Conservation (phyloP, 2,888 invertebrate genomes). For the Drosophila robusta region DNA sequence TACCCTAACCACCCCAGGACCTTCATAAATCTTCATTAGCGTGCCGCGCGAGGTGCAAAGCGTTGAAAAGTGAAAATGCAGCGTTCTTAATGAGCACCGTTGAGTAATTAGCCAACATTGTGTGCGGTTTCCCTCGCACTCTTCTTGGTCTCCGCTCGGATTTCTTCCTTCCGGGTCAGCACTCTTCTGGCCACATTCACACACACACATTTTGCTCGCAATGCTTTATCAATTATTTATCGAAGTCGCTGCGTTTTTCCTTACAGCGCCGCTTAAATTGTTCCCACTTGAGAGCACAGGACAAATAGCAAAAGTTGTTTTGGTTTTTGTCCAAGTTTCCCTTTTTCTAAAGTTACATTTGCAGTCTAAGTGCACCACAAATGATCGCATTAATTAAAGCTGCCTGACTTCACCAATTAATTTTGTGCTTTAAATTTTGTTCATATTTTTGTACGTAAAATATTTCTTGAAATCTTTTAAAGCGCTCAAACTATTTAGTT, state of each 20-base stretch:
- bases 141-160: constrained; percentile 10
- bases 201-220: constrained; percentile 43
- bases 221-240: constrained; percentile 79
- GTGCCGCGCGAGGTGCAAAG: constrained; percentile 64
- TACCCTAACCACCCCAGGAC: constrained; percentile 31
- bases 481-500: neutral
- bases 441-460: neutral
- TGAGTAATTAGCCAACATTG: constrained; percentile 80
- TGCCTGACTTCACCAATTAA: neutral
- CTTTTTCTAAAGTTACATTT: constrained; percentile 27
- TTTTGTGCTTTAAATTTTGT: neutral
- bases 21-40: constrained; percentile 80
- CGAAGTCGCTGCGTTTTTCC: constrained; percentile 55
- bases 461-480: neutral
- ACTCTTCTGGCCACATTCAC: constrained; percentile 19
- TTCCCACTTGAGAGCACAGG: constrained; percentile 18
- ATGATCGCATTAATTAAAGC: constrained; percentile 59
- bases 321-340: constrained; percentile 23
- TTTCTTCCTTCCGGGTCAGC: constrained; percentile 28
- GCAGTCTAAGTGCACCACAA: constrained; percentile 38
- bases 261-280: constrained; percentile 15
- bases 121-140: constrained; percentile 53
- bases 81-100: constrained; percentile 77
- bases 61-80: constrained; percentile 80
- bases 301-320: constrained; percentile 45